Percentiles rank a stretch among this genome's conserved stretches.
These are phyloP conservation scores for Chaetorhynchus papuensis DNA, from an alignment of 2,113 vertebrate species.

Conservation along the genomic window DNA sequence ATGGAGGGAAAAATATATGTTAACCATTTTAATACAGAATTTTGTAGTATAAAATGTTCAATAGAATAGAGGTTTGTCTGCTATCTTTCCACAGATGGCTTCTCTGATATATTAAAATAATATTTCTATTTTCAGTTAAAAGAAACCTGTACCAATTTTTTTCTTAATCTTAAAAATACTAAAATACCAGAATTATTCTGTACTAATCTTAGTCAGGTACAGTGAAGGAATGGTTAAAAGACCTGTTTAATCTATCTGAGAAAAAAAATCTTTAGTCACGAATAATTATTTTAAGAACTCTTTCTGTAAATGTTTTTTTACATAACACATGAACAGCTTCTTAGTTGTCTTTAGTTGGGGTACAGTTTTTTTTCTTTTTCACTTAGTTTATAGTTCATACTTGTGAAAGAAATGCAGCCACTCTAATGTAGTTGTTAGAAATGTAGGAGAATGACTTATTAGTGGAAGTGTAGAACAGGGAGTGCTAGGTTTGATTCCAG, in stretches of 20 bases:
- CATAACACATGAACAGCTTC: background rate
- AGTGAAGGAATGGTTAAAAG: background rate
- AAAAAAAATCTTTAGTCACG: background rate
- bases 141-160: background rate
- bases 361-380: background rate
- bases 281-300: background rate
- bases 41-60: background rate
- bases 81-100: background rate
- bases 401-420: background rate
- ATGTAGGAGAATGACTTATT: background rate
- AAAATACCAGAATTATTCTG: background rate
- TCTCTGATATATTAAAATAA: background rate
- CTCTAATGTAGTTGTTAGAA: background rate
- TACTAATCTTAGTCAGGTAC: background rate
- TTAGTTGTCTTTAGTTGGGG: background rate
- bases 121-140: background rate
- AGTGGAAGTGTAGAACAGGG: background rate
- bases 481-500: background rate
- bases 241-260: background rate
- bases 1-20: background rate
- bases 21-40: background rate
- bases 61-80: background rate
- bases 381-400: background rate
- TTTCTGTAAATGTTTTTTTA: background rate
- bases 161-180: background rate